Conservation (phyloP, 53 echinoderm and acorn worm genomes). For the Holothuria leucospilota region DNA sequence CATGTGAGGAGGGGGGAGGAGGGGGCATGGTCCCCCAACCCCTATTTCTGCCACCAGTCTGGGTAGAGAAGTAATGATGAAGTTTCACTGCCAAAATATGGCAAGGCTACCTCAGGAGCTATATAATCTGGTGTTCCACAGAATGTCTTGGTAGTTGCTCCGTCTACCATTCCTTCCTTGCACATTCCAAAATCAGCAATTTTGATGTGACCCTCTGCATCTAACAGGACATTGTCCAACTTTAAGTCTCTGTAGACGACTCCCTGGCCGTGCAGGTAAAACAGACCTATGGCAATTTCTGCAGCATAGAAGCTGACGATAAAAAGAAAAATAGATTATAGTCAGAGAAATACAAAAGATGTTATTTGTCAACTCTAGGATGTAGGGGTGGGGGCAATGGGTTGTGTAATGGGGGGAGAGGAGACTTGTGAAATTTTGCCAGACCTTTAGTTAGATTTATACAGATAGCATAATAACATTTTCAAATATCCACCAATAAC, state of each 20-base stretch:
- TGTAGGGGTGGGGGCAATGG: neutral
- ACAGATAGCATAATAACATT: too few relatives aligned
- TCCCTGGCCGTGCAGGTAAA: slow-evolving; percentile 92
- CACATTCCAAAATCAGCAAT: slow-evolving; percentile 99
- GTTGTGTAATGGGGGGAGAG: too few relatives aligned
- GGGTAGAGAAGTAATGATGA: too few relatives aligned
- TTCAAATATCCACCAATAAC: too few relatives aligned
- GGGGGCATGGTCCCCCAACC: too few relatives aligned
- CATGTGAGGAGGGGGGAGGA: too few relatives aligned
- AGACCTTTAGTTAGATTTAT: too few relatives aligned
- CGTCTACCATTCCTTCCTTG: slow-evolving; percentile 92
- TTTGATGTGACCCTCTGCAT: slow-evolving; percentile 97
- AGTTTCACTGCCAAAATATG: too few relatives aligned
- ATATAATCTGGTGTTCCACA: slow-evolving; percentile 99
- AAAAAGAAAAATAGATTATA: neutral
- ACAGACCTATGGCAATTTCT: slow-evolving; percentile 94
- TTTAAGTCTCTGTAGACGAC: slow-evolving; percentile 96
- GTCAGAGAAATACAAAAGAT: neutral
- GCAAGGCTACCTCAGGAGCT: slow-evolving; percentile 87
- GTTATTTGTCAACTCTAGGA: neutral
- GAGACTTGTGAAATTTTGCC: too few relatives aligned
- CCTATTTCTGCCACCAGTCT: too few relatives aligned
- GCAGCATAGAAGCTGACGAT: slow-evolving; percentile 94
- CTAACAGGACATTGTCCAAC: slow-evolving; percentile 95
- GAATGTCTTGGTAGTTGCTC: slow-evolving; percentile 93